Conservation (phyloP, 2,113 vertebrate species). For the Isurus oxyrinchus region DNA sequence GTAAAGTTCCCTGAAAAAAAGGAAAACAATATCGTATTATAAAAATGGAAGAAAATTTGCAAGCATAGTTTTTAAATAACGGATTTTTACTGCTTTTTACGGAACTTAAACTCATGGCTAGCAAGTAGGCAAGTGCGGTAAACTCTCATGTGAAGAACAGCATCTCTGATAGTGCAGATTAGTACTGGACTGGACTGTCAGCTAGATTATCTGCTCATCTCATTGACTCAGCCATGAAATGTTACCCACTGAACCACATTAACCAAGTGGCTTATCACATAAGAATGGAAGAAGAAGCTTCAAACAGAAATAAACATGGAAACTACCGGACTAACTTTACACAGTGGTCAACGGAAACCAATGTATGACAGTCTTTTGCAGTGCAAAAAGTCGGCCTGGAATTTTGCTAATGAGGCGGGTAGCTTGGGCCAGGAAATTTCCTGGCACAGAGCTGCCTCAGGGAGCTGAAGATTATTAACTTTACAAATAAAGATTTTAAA, state of each 20-base stretch:
- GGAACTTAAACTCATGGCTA: background rate
- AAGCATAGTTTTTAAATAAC: background rate
- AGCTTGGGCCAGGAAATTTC: no score
- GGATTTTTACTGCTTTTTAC: background rate
- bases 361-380: background rate
- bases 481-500: no score
- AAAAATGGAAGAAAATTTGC: background rate
- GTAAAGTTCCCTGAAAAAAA: background rate
- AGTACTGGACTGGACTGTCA: background rate
- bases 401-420: no score
- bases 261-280: background rate
- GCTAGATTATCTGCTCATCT: background rate
- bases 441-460: no score
- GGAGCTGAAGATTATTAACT: no score
- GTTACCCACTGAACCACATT: background rate
- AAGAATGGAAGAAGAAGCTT: background rate
- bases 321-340: background rate
- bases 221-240: background rate
- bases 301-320: background rate
- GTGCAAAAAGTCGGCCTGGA: background rate
- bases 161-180: background rate
- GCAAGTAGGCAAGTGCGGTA: background rate
- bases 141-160: background rate
- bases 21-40: background rate
- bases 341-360: background rate